A percentile compares a stretch with the other conserved stretches of the same genome.
Conservation (phyloP, 2,888 invertebrate species). For the Enoplolaimus lenunculus region DNA sequence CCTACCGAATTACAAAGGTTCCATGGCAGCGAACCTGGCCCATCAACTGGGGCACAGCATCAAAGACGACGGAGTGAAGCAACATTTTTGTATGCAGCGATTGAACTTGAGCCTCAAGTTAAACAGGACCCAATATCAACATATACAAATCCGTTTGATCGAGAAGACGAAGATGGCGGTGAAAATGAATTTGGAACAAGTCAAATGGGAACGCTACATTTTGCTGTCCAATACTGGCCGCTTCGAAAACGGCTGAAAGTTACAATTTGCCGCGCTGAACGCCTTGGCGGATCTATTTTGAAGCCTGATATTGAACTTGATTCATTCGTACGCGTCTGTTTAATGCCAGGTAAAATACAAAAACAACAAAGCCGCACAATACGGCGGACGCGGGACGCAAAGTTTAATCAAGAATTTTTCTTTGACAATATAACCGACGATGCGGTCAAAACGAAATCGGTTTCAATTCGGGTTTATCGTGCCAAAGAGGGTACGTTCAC, state of each 20-base stretch:
- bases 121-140: no score
- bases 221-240: slow-evolving; percentile 43
- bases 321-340: slow-evolving; percentile 41
- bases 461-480: slow-evolving; percentile 41
- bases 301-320: slow-evolving; percentile 40
- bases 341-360: slow-evolving; percentile 43
- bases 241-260: slow-evolving; percentile 42
- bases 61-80: no score
- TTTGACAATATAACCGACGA: slow-evolving; percentile 36
- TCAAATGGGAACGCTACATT: slow-evolving; percentile 35
- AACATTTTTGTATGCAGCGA: no score
- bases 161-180: not conserved
- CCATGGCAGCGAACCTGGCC: no score
- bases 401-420: slow-evolving; percentile 41
- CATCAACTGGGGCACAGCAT: no score
- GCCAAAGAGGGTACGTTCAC: slow-evolving; percentile 36
- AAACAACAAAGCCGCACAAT: slow-evolving; percentile 40
- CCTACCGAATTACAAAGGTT: no score
- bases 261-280: slow-evolving; percentile 37
- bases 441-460: slow-evolving; percentile 38
- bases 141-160: no score
- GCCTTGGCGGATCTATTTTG: slow-evolving; percentile 37
- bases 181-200: no score
- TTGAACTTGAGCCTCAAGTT: no score
- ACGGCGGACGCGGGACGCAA: slow-evolving; percentile 41